Conservation (phyloP, 1,140 invertebrate species). For the Ooceraea biroi region DNA sequence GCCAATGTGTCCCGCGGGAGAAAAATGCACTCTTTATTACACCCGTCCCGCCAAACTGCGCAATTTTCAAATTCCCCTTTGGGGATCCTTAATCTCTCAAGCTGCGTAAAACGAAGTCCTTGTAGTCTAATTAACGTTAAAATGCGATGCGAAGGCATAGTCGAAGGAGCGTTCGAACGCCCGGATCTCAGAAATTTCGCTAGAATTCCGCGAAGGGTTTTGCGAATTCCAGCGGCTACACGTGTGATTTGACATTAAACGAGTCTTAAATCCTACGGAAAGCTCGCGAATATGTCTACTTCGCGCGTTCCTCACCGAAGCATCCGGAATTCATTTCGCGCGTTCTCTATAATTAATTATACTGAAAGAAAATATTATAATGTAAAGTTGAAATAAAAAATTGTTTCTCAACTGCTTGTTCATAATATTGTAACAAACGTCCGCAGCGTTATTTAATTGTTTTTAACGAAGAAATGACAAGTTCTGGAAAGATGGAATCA, state of each 20-base stretch:
- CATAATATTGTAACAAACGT: no score
- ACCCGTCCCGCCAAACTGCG: conserved; percentile 5
- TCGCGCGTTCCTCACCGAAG: not conserved
- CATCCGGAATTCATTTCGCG: not conserved
- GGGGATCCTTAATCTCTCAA: conserved; percentile 42
- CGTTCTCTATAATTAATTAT: no score
- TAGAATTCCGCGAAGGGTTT: conserved; percentile 8
- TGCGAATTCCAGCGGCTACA: conserved; percentile 5
- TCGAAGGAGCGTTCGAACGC: not conserved
- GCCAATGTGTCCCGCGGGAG: conserved; percentile 13
- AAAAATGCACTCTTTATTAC: conserved; percentile 42
- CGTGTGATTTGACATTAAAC: not conserved
- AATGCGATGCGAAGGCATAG: not conserved
- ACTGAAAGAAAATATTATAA: no score
- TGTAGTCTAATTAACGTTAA: conserved; percentile 52
- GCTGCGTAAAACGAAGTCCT: conserved; percentile 29
- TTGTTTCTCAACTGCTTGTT: not conserved
- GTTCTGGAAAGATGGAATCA: no score
- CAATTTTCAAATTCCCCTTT: conserved; percentile 43
- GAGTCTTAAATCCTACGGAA: conserved; percentile 6
- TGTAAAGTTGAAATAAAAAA: not conserved
- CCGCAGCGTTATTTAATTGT: no score
- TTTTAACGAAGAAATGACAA: no score
- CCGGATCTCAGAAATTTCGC: conserved; percentile 16
- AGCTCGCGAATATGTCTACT: not conserved